Base-by-base conservation (phyloP, 2,797 vertebrate species). In the Phoeniculus purpureus region DNA sequence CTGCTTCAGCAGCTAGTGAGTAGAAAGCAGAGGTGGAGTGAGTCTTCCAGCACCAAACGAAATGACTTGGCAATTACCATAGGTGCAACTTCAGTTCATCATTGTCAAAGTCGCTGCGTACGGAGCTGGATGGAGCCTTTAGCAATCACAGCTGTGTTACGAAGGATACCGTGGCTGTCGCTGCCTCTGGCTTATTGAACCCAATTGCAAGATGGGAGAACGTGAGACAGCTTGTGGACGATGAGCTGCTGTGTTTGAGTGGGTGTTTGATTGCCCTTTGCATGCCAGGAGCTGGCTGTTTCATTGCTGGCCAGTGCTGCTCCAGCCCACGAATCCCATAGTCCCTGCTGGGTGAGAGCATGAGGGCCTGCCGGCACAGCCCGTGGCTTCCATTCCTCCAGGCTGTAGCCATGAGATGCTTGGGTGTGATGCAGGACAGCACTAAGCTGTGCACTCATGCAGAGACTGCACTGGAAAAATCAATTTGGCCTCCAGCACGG, bases 61-160 rank as follows among this genome's bases (percentile, higher is more conserved):
- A 90, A 81, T 12, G 12, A 65, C 32, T 20, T 92, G 89, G 50
- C 71, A 81, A 81, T 91, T 94, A 79, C 4, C 16, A 0, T 58
- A 94, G 64, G 74, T 61, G 67, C 85, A 93, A 74, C 65, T 91
- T 90, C 65, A 59, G 64, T 54, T 81, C 67, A 65, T 87, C 56
- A 92, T 93, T 94, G 81, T 52, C 75, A 81, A 81, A 90, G 83
- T 89, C 85, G 67, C n/a, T n/a, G n/a, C n/a, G n/a, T 90, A 85
- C 70, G 12, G 70, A 81, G 59, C 81, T 87, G 26, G 11, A 32
- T 83, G 73, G 71, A 94, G 68, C 52, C 71, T 79, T 64, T 3
- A 87, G 76, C 32, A 81, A 45, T 85, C 86, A 68, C 5, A 51
- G 81, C 92, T 81, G 50, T 18, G 27, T 71, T 90, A 27, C 3